phyloP scores from a whole-genome alignment of 2,888 invertebrate genomes.

The Andrena hattorfiana region DNA sequence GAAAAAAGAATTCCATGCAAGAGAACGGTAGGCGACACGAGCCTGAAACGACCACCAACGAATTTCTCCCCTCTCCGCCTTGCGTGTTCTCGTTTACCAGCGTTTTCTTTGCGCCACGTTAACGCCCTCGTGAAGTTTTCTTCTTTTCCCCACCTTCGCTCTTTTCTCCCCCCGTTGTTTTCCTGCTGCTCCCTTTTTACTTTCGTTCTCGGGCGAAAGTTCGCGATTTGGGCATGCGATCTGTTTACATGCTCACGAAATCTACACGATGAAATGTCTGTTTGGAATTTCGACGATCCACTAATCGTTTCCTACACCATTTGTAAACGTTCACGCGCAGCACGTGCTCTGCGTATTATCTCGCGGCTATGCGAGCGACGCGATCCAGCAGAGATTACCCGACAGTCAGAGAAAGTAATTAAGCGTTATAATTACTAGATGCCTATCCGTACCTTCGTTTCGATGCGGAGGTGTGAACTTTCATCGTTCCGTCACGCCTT shows the following conservation, averaged over 20 bases:
- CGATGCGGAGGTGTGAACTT: constrained; percentile 13
- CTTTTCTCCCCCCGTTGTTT: not conserved
- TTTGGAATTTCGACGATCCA: constrained; percentile 10
- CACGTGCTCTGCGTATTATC: constrained; percentile 15
- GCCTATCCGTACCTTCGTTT: constrained; percentile 19
- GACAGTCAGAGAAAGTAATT: constrained; percentile 16
- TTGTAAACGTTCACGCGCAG: not conserved
- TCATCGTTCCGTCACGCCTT: constrained; percentile 6
- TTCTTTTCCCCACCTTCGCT: constrained; percentile 10
- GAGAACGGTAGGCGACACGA: constrained; percentile 35
- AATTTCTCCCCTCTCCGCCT: constrained; percentile 24
- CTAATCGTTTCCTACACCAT: constrained; percentile 11
- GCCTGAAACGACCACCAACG: constrained; percentile 51
- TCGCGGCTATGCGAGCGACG: not conserved
- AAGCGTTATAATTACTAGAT: constrained; percentile 26
- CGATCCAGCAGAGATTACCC: constrained; percentile 13
- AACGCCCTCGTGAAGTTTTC: constrained; percentile 51
- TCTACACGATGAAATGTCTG: constrained; percentile 22
- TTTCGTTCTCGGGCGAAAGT: constrained; percentile 31
- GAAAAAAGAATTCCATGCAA: constrained; percentile 29
- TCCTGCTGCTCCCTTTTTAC: constrained; percentile 10
- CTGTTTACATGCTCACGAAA: constrained; percentile 11
- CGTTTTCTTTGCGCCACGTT: constrained; percentile 53
- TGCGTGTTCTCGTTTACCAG: constrained; percentile 51
- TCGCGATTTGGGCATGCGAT: constrained; percentile 37